Evolutionary conservation across 2,797 vertebrate genomes (phyloP).

Genomic region (Sorex maritimensis): DNA sequence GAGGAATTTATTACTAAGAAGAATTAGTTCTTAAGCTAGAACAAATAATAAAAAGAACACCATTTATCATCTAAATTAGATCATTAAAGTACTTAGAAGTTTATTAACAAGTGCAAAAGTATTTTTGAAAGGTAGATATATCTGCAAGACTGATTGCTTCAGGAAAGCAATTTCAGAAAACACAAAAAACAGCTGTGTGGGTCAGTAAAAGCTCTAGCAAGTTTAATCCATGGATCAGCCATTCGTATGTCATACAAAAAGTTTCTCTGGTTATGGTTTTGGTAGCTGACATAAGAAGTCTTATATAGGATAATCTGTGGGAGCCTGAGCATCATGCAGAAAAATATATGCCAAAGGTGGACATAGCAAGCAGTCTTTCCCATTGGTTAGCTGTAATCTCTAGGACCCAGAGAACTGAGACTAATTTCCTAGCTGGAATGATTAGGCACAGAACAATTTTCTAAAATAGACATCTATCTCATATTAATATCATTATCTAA

Average conservation of each 20-base stretch:
- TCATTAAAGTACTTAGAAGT: neutral
- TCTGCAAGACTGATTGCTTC: neutral
- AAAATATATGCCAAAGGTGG: neutral
- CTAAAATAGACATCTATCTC: neutral
- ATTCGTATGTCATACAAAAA: neutral
- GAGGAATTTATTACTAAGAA: conserved; percentile 77
- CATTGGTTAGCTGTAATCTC: neutral
- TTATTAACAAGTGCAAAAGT: conserved; percentile 21
- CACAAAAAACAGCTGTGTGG: neutral
- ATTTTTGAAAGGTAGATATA: conserved; percentile 17
- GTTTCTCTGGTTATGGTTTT: neutral
- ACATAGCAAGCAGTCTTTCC: conserved; percentile 1
- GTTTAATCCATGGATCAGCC: neutral
- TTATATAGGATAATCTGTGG: too few relatives aligned
- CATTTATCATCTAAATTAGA: conserved; percentile 55
- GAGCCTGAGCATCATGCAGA: neutral
- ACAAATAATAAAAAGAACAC: conserved; percentile 68
- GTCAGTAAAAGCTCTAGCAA: neutral
- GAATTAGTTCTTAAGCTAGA: conserved; percentile 69
- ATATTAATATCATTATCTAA: neutral
- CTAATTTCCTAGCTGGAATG: neutral
- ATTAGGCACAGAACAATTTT: neutral
- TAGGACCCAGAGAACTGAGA: neutral
- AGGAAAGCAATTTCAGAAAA: conserved; percentile 60
- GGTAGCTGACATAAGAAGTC: neutral